Evolutionary conservation across 2,113 vertebrate genomes (phyloP), one percentile per base, ranked within the genome.

Genomic region (Psilopsiagon aurifrons): DNA sequence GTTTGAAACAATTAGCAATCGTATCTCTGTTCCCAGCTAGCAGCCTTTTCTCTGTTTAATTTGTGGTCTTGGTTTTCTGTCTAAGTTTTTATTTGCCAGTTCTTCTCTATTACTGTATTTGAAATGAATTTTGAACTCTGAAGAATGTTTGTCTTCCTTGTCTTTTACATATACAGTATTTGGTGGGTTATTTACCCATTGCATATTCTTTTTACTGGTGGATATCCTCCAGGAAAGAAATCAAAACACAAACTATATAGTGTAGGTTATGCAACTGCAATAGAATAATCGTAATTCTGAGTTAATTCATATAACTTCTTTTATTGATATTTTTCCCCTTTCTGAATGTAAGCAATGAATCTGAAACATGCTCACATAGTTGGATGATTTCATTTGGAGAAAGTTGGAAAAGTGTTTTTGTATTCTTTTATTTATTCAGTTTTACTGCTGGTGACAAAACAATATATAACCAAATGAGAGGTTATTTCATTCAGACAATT

Each of bases 401-500:
- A 83, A 86, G 77, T 83, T 90, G 37, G 29, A 62, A 64, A 76
- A 71, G 27, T 47, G 55, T 19, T 63, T 87, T 89, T 43, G 46
- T 68, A 55, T 33, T 29, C 1, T 10, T 90, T 88, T 76, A 79
- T 94, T 80, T 82, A 75, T 92, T 87, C 91, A 39, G 90, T 93
- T 96, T 75, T 91, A 52, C 11, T 70, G 17, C 39, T 71, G 28
- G 35, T 70, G 92, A 77, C 86, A 95, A 96, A 97, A 95, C 96
- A 97, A 93, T 57, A 19, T 5, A 84, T 71, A 94, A 86, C 41
- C 3, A 52, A 94, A 94, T 83, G 80, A 87, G 71, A 93, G 79
- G 80, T 81, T 94, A 82, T 96, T 97, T 95, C 88, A 87, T 92
- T 91, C 83, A 94, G 71, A n/a, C 80, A 62, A 28, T 95, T 93